phyloP scores from a whole-genome alignment of 2,797 vertebrate species.

The Poecilia wingei region DNA sequence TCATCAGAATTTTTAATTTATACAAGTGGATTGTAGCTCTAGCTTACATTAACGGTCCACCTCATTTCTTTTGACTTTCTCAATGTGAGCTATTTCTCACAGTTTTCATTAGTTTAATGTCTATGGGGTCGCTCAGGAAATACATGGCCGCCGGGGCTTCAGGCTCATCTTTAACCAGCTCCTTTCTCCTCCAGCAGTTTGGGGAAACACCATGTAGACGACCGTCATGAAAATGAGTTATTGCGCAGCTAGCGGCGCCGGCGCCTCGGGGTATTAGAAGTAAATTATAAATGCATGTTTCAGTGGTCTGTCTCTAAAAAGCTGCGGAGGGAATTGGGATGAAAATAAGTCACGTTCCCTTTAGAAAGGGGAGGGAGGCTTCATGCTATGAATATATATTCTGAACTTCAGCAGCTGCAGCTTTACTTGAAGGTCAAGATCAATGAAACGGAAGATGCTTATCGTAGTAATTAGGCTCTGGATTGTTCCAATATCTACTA shows the following conservation, averaged over 20 bases:
- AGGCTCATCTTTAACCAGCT: conserved; percentile 45
- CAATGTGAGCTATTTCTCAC: conserved; percentile 19
- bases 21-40: conserved; percentile 12
- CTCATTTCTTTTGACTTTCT: conserved; percentile 7
- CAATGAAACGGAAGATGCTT: conserved; percentile 19
- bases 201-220: conserved; percentile 53
- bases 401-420: conserved; percentile 20
- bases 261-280: conserved; percentile 12
- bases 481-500: conserved; percentile 17
- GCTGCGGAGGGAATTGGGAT: conserved; percentile 38
- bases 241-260: conserved; percentile 15
- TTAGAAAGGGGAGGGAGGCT: conserved; percentile 10
- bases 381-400: conserved; percentile 47
- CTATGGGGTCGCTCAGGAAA: conserved; percentile 28
- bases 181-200: conserved; percentile 40
- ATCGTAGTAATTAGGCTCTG: conserved; percentile 38
- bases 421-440: conserved; percentile 40
- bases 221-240: conserved; percentile 54
- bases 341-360: conserved; percentile 38
- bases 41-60: neutral
- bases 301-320: conserved; percentile 46
- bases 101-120: conserved; percentile 42
- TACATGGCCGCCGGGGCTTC: conserved; percentile 27
- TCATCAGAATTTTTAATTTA: neutral
- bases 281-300: conserved; percentile 54